phyloP scores from a whole-genome alignment of 2,113 vertebrate genomes.

The Bombycilla garrulus region DNA sequence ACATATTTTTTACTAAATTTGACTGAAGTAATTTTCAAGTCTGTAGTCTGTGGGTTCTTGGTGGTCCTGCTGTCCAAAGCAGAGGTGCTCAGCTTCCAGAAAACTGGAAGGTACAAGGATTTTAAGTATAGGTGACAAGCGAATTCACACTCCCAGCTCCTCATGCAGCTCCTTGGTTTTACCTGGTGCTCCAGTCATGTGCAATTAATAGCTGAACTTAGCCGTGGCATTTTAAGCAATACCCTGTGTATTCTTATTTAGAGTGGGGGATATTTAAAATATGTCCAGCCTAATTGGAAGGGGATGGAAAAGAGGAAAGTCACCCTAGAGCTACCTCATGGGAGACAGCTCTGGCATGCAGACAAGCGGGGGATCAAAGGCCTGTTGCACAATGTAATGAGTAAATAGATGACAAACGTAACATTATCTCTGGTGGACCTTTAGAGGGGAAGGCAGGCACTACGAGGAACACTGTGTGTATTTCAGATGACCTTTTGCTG shows the following conservation, averaged over 20 bases:
- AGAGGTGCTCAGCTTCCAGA: not conserved
- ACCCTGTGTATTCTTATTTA: not conserved
- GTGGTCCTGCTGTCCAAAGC: not conserved
- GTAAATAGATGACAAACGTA: conserved; percentile 36
- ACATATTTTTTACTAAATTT: not conserved
- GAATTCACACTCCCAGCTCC: not conserved
- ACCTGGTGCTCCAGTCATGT: not conserved
- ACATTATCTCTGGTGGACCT: conserved; percentile 24
- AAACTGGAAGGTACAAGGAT: not conserved
- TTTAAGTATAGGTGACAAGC: not conserved
- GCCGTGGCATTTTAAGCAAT: not conserved
- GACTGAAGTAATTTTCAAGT: not conserved
- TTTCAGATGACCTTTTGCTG: conserved; percentile 47
- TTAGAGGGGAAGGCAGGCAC: conserved; percentile 15
- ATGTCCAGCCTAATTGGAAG: conserved; percentile 16
- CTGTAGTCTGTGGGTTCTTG: fast-evolving
- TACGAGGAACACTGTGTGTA: not conserved
- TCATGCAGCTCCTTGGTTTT: not conserved
- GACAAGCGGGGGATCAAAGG: not conserved
- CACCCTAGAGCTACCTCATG: not conserved
- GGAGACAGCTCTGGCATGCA: not conserved
- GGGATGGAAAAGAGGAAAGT: not conserved
- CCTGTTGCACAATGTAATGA: conserved; percentile 21
- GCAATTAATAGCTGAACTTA: not conserved
- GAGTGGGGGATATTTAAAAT: not conserved